These are phyloP conservation scores for human DNA, from an alignment of 2,113 vertebrate species.

Conservation along the genomic window DNA sequence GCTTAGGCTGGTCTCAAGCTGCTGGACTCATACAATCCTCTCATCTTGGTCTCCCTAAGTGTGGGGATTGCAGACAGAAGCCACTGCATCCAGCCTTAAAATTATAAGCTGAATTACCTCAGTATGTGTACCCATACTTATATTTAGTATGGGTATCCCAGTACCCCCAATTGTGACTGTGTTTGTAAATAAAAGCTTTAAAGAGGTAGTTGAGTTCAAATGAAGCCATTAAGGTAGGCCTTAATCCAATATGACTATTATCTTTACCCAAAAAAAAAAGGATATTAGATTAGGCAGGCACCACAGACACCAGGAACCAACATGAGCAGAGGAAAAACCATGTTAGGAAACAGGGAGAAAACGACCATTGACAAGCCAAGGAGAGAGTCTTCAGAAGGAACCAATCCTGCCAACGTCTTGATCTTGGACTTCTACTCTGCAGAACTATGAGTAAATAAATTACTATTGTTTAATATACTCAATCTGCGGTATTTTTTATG, in stretches of 20 bases:
- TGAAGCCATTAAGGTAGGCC: neutral
- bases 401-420: neutral
- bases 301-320: neutral
- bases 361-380: neutral
- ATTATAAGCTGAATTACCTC: neutral
- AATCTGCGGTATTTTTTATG: neutral
- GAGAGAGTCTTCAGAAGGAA: neutral
- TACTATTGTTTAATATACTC: neutral
- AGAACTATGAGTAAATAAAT: neutral
- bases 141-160: neutral
- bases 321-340: neutral
- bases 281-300: neutral
- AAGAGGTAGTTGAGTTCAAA: neutral
- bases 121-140: neutral
- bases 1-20: too few species aligned
- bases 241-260: neutral
- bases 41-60: too few species aligned
- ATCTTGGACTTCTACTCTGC: neutral
- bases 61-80: too few species aligned
- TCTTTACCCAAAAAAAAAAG: neutral
- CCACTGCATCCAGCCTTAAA: neutral
- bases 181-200: neutral
- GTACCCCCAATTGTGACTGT: neutral
- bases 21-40: too few species aligned
- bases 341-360: neutral